Conservation (phyloP, 2,888 invertebrate genomes). For the Tholera decimalis region DNA sequence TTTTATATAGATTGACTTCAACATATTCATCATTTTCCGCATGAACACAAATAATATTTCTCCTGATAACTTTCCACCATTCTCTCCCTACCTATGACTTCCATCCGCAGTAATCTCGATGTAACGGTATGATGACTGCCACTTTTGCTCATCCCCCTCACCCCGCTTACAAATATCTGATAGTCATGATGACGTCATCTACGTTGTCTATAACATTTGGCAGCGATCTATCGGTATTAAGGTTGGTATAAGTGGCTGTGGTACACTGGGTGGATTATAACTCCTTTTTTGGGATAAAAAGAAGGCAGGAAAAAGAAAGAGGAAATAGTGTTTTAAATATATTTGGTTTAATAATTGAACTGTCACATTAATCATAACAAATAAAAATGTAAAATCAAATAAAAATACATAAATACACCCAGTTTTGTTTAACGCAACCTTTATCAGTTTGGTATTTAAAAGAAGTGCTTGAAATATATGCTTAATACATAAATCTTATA, state of each 20-base stretch:
- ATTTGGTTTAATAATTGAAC: too few relatives aligned
- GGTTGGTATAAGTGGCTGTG: conserved; percentile 68
- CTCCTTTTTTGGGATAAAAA: background rate
- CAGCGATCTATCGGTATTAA: conserved; percentile 87
- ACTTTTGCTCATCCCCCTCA: conserved; percentile 67
- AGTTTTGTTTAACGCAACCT: too few relatives aligned
- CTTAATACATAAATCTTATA: too few relatives aligned
- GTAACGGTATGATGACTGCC: conserved; percentile 69
- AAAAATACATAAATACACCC: too few relatives aligned
- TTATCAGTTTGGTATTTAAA: too few relatives aligned
- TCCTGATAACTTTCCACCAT: conserved; percentile 22
- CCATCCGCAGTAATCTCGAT: conserved; percentile 49
- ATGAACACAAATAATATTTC: conserved; percentile 10
- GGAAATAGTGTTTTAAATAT: too few relatives aligned
- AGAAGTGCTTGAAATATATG: too few relatives aligned
- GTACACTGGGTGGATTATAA: conserved; percentile 57
- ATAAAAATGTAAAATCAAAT: too few relatives aligned
- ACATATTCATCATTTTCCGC: background rate
- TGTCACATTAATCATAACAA: too few relatives aligned
- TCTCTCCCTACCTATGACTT: conserved; percentile 46
- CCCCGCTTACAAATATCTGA: conserved; percentile 60
- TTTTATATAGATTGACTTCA: too few relatives aligned
- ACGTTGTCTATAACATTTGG: conserved; percentile 82
- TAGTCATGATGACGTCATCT: conserved; percentile 83
- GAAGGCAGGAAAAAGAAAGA: background rate